Percentiles rank a stretch among this genome's conserved stretches.
Conservation (phyloP, 1,140 invertebrate genomes). For the Tribolium madens region DNA sequence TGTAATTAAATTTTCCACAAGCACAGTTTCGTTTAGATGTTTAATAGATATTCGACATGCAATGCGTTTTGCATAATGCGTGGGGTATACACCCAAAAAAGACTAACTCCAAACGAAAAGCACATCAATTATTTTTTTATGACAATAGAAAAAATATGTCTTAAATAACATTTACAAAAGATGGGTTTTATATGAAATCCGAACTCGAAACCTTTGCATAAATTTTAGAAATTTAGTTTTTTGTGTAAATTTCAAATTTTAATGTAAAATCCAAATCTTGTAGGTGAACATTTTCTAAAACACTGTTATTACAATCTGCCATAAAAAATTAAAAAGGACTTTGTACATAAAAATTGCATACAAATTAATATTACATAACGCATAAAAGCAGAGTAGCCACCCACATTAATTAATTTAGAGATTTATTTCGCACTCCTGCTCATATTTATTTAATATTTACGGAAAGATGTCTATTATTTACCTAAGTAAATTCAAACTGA, state of each 20-base stretch:
- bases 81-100: neutral
- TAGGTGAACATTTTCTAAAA: neutral
- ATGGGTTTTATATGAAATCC: neutral
- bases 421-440: no score
- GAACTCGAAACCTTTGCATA: neutral
- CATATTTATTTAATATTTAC: no score
- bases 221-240: neutral
- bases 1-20: conserved; percentile 37
- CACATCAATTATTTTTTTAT: conserved; percentile 22
- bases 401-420: no score
- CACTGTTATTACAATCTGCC: no score
- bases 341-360: no score
- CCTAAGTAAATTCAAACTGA: no score
- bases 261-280: no score
- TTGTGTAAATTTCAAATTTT: neutral
- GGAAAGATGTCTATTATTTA: no score
- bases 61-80: conserved; percentile 12
- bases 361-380: no score
- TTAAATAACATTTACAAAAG: neutral
- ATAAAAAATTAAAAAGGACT: no score
- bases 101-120: neutral
- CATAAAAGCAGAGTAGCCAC: no score
- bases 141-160: neutral
- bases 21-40: conserved; percentile 19
- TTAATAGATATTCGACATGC: conserved; percentile 24